phyloP scores from a whole-genome alignment of 2,797 vertebrate genomes.

The Neomorphus geoffroyi region DNA sequence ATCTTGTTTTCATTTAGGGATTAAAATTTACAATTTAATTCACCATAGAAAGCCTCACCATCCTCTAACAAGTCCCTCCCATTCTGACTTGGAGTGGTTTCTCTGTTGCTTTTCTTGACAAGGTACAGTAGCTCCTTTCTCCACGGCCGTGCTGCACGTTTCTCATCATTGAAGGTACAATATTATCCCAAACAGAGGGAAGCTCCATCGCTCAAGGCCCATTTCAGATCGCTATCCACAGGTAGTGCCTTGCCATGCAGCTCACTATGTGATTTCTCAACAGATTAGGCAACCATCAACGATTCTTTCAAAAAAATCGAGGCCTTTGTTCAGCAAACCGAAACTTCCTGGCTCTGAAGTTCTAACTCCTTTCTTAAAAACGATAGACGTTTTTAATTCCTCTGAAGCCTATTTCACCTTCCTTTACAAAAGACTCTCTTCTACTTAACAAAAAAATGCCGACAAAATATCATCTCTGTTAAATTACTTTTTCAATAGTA shows the following conservation, averaged over 20 bases:
- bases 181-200: background rate
- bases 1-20: background rate
- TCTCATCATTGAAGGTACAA: background rate
- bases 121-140: background rate
- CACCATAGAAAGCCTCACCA: background rate
- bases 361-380: background rate
- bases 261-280: background rate
- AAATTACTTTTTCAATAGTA: constrained; percentile 83
- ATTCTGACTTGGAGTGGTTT: background rate
- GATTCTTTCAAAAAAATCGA: background rate
- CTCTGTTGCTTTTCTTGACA: background rate
- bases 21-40: background rate
- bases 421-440: constrained; percentile 43
- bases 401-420: constrained; percentile 11
- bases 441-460: constrained; percentile 69
- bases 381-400: background rate
- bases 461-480: constrained; percentile 77
- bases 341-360: background rate
- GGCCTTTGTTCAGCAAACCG: background rate
- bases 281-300: background rate
- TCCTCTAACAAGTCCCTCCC: background rate
- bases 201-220: fast-evolving
- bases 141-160: fast-evolving
- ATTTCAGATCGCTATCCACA: background rate
- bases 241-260: background rate